phyloP scores from a whole-genome alignment of 2,888 invertebrate genomes.

The Fissipunctia ypsillon region DNA sequence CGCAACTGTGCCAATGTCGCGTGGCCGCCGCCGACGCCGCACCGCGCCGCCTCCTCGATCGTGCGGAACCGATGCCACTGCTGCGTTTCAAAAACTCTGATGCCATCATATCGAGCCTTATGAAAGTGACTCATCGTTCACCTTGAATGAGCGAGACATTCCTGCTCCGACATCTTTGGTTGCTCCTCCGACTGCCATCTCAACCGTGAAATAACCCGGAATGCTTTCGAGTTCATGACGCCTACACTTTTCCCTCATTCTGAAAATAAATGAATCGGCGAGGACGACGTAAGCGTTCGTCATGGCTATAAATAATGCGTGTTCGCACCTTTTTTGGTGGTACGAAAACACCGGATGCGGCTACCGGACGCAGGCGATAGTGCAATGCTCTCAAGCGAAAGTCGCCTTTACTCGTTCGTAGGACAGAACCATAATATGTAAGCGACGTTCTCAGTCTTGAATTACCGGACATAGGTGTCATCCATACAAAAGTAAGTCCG shows the following conservation, averaged over 20 bases:
- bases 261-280: conserved; percentile 84
- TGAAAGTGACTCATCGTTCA: conserved; percentile 65
- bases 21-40: conserved; percentile 74
- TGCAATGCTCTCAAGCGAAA: conserved; percentile 84
- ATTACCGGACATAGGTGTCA: conserved; percentile 85
- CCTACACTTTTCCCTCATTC: conserved; percentile 80
- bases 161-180: conserved; percentile 43
- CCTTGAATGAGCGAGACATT: conserved; percentile 59
- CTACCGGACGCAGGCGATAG: conserved; percentile 87
- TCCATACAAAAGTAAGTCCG: conserved; percentile 82
- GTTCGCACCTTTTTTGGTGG: conserved; percentile 90
- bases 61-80: conserved; percentile 83
- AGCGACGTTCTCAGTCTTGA: conserved; percentile 74
- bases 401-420: conserved; percentile 75
- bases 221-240: conserved; percentile 75
- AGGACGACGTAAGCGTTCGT: conserved; percentile 83
- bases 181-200: conserved; percentile 38
- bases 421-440: conserved; percentile 67
- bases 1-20: conserved; percentile 90
- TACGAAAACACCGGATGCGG: conserved; percentile 88
- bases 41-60: conserved; percentile 76
- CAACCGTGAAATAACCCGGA: conserved; percentile 69
- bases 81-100: conserved; percentile 61
- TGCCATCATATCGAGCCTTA: conserved; percentile 46
- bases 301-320: conserved; percentile 87